These are phyloP conservation scores for Poecilia wingei DNA, from an alignment of 2,797 vertebrate genomes.

Conservation along the genomic window DNA sequence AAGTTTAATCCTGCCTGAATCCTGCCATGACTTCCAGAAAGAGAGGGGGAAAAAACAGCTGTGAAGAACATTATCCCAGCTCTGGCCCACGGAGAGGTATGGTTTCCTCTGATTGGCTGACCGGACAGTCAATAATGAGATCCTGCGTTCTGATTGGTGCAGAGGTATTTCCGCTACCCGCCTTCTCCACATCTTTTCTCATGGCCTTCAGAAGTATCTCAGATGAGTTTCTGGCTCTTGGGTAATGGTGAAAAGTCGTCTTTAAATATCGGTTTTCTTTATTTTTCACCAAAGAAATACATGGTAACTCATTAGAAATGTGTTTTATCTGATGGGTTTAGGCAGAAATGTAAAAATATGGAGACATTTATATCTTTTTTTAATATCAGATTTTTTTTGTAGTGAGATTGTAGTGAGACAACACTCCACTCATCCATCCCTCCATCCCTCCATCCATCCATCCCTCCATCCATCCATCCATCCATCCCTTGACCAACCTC, in stretches of 20 bases:
- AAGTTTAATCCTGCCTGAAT: slow-evolving; percentile 11
- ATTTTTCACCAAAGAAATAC: background rate
- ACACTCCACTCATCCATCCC: background rate
- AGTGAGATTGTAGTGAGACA: background rate
- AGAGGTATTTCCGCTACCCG: slow-evolving; percentile 16
- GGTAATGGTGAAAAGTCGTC: slow-evolving; percentile 15
- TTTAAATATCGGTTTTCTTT: background rate
- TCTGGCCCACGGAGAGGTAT: slow-evolving; percentile 39
- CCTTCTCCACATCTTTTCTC: slow-evolving; percentile 54
- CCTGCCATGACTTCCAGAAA: slow-evolving; percentile 51
- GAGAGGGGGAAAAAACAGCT: slow-evolving; percentile 66
- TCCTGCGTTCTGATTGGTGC: slow-evolving; percentile 65
- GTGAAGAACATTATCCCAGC: slow-evolving; percentile 71
- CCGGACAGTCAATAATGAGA: slow-evolving; percentile 30
- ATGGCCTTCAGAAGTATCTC: slow-evolving; percentile 58
- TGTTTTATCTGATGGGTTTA: background rate
- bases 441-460: background rate
- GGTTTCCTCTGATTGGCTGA: slow-evolving; percentile 59
- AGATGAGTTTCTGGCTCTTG: slow-evolving; percentile 43
- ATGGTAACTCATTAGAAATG: background rate
- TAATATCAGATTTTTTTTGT: background rate
- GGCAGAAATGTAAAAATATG: background rate
- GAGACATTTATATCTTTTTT: background rate
- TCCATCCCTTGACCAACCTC: background rate
- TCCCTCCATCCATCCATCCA: background rate